phyloP scores from a whole-genome alignment of 2,888 invertebrate genomes.

The Trimorus sp. region DNA sequence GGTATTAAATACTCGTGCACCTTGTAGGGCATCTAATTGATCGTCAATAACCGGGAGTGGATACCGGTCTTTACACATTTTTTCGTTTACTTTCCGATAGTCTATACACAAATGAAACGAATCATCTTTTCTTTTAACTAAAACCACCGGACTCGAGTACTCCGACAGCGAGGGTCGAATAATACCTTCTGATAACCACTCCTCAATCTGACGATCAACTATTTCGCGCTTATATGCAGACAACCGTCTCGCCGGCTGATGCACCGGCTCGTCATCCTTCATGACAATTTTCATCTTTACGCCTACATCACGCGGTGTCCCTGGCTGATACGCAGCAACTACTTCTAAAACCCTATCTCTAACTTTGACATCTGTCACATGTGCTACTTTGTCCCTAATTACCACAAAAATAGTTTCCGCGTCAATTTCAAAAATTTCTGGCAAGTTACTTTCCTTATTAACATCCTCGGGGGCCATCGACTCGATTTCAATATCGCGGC shows the following conservation, averaged over 20 bases:
- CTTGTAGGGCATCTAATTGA: not conserved
- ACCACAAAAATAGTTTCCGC: not conserved
- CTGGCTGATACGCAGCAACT: not conserved
- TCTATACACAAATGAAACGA: not conserved
- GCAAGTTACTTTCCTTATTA: not conserved
- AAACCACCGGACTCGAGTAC: not conserved
- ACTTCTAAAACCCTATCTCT: not conserved
- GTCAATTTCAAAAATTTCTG: constrained; percentile 1
- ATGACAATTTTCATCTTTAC: not conserved
- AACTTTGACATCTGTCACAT: not conserved
- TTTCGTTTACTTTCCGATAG: not conserved
- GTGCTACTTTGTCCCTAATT: not conserved
- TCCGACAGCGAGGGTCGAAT: not conserved
- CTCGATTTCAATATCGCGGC: not conserved
- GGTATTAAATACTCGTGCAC: not conserved
- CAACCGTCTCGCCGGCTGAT: not conserved
- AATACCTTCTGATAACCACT: not conserved
- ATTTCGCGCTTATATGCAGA: not conserved
- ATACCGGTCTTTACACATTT: not conserved
- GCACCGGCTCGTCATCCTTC: not conserved
- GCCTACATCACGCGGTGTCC: not conserved
- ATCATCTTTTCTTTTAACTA: not conserved
- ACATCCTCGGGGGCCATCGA: not conserved
- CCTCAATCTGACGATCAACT: not conserved
- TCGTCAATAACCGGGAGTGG: not conserved